Base-by-base conservation (phyloP, 2,113 vertebrate species). In the Lycaon pictus region DNA sequence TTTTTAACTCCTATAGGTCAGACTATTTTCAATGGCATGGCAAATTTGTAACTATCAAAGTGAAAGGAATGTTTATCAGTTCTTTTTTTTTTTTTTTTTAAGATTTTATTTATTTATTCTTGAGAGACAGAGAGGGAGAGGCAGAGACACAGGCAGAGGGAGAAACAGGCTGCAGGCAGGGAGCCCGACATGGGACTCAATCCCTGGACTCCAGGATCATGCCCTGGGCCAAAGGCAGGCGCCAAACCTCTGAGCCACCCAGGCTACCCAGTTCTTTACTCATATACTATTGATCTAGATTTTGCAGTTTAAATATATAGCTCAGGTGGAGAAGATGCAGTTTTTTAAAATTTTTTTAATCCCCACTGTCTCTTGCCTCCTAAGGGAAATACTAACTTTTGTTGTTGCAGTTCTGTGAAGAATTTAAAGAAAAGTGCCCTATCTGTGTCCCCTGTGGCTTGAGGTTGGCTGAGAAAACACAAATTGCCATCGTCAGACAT, bases 401-500 rank as follows among this genome's bases (percentile, higher is more conserved):
- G 10, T 88, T 93, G 3, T 97, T 96, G 62, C 94, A 99, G 99
- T 99, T 99, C 98, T 99, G 99, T 98, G 99, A 99, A 97, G 99
- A 99, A 79, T 99, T 99, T 98, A 99, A 99, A 98, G 99, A 99
- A 98, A 99, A 99, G 43, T 99, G 99, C 94, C 98, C 99, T 9
- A 98, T 99, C 65, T 99, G 99, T 96, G 99, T 99, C n/a, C 99
- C 99, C 62, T 99, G 99, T 97, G 99, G 99, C 91, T 98, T 99
- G 97, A 99, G 98, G 97, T 97, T 99, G 97, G 99, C 99, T 0
- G 99, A 99, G 97, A 99, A 99, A 99, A 99, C 99, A 3, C 99
- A 99, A 76, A 98, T 99, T 12, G 99, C 99, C 91, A 99, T 99
- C 93, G 99, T 99, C 97, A 99, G 99, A 98, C 99, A 99, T 98